Percentiles rank a stretch among this genome's conserved stretches.
Evolutionary conservation across 2,113 vertebrate genomes (phyloP).

Genomic region (Neomonachus schauinslandi): DNA sequence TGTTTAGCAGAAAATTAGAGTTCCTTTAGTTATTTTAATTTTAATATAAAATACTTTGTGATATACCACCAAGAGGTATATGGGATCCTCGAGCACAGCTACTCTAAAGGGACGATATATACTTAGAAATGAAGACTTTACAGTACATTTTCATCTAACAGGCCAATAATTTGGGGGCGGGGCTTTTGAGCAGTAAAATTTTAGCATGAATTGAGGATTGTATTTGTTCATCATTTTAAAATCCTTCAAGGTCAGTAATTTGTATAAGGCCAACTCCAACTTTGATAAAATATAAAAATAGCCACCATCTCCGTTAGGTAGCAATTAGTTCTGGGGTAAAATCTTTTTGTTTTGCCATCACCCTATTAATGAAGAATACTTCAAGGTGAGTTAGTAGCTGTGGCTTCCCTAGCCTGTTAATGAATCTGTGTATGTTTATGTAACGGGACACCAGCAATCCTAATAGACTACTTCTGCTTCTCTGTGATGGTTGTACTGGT

Average conservation of each 20-base stretch:
- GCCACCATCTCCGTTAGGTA: background rate
- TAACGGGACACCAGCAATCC: background rate
- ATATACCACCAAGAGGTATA: background rate
- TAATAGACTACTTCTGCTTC: background rate
- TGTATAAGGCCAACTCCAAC: background rate
- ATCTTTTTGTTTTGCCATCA: background rate
- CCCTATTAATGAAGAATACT: background rate
- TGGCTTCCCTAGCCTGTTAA: background rate
- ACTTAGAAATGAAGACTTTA: conserved; percentile 48
- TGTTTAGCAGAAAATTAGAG: background rate
- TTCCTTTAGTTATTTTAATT: background rate
- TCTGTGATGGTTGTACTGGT: background rate
- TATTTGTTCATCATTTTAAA: conserved; percentile 44
- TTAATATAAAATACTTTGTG: background rate
- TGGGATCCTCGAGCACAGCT: background rate
- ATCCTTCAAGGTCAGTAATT: background rate
- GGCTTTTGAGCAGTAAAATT: background rate
- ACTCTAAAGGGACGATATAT: background rate
- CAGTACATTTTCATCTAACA: background rate
- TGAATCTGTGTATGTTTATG: background rate
- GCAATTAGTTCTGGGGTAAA: background rate
- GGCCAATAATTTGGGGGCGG: background rate
- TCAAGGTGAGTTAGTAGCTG: background rate
- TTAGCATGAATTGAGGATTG: background rate
- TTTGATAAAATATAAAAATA: conserved; percentile 16